Conservation (phyloP, 2,797 vertebrate genomes). For the Anolis apletophallus region DNA sequence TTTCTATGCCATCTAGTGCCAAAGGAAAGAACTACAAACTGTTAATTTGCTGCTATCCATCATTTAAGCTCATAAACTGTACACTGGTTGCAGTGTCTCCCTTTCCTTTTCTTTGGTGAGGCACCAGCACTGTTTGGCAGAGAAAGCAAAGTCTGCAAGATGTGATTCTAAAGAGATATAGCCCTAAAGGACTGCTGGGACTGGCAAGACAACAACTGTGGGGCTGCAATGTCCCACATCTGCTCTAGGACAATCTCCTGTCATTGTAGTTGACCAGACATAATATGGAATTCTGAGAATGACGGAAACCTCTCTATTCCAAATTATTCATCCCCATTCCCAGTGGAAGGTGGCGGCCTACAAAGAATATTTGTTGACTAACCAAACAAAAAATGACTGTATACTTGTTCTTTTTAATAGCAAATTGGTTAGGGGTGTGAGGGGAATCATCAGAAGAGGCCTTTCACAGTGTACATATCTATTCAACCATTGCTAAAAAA, state of each 20-base stretch:
- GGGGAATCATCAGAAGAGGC: not conserved
- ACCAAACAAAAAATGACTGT: not conserved
- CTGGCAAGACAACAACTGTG: no score
- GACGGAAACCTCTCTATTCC: not conserved
- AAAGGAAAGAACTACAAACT: slow-evolving; percentile 12
- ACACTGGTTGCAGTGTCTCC: no score
- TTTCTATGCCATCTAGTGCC: not conserved
- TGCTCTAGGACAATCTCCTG: not conserved
- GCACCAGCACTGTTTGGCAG: no score
- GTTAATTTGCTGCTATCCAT: not conserved
- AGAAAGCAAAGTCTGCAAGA: no score
- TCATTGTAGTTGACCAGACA: not conserved
- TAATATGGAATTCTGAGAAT: not conserved
- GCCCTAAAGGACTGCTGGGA: no score
- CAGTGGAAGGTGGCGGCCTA: not conserved
- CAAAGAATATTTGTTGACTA: not conserved
- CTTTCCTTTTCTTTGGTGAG: not conserved
- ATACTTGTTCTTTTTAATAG: not conserved
- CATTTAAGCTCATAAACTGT: not conserved
- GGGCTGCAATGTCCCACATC: no score
- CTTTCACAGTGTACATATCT: not conserved
- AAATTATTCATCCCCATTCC: not conserved
- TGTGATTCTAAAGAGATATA: no score
- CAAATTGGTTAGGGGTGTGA: not conserved
- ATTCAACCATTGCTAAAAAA: not conserved